Evolutionary conservation across 2,113 vertebrate species (phyloP).

Genomic region (Capreolus pygargus): DNA sequence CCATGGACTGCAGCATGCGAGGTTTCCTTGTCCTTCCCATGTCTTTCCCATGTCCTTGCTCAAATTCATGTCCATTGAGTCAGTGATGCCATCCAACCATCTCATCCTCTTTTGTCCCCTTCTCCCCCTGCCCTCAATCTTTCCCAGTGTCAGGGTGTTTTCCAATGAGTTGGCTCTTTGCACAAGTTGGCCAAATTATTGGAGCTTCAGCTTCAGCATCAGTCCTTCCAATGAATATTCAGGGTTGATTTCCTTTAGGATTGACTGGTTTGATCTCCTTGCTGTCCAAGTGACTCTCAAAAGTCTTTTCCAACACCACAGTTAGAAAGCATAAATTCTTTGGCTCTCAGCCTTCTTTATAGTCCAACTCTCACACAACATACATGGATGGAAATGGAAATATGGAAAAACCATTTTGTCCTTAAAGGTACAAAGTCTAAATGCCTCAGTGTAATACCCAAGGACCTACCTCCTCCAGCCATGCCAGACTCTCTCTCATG

Average conservation of each 20-base stretch:
- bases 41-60: no score
- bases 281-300: fast-evolving
- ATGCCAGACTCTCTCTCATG: background rate
- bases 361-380: background rate
- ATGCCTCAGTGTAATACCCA: background rate
- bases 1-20: background rate
- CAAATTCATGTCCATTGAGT: background rate
- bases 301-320: background rate
- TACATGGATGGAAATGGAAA: background rate
- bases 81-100: background rate
- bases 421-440: background rate
- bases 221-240: background rate
- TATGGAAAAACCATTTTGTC: background rate
- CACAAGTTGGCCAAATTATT: background rate
- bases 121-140: background rate
- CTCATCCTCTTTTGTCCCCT: background rate
- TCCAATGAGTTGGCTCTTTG: background rate
- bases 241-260: background rate
- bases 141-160: background rate
- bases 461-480: background rate
- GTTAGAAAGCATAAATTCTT: background rate
- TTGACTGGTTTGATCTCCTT: background rate
- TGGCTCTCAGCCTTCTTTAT: background rate
- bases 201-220: background rate
- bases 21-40: background rate